Base-by-base conservation (phyloP, 2,888 invertebrate genomes). In the Sarcophaga caerulescens region DNA sequence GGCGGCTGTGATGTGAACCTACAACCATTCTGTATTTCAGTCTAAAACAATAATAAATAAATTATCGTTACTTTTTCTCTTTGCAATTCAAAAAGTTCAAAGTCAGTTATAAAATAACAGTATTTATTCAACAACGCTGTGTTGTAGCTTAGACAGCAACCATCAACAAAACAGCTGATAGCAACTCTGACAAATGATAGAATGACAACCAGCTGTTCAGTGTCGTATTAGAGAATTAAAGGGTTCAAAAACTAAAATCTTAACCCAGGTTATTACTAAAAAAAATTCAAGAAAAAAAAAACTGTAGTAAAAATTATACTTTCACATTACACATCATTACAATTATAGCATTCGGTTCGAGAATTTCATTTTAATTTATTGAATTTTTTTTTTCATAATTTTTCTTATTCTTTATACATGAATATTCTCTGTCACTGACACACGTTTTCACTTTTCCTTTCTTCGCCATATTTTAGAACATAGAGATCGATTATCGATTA, bases 1-100 rank as follows among this genome's bases (percentile, higher is more conserved):
- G 92, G 87, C 93, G 92, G 89, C 91, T 91, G 86, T 92, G 92
- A 91, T 92, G 92, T 87, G 93, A 93, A 85, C 92, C 93, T 90
- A 93, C 93, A 90, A 93, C 93, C 93, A 93, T 93, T 92, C 88
- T 87, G 87, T 85, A 87, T 74, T 80, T 47, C 84, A 84, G 81
- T 86, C 86, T 84, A 25, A 57, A 85, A 83, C 12, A 14, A 62
- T 68, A n/a, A 47, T 65, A 66, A 71, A 68, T 17, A 73, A 11
- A 19, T 23, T 45, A 14, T 10, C 35, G 12, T 62, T 21, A 69
- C 12, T 66, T 35, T 35, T 35, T n/a, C 11, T 14, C 2, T 35
- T 35, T 35, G 11, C 12, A 12, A 60, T 23, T 45, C 60, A 47
- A 63, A 52, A 52, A 25, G 25, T 25, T 65, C 23, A 65, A 25